These are phyloP conservation scores for Drosophila quinaria DNA, from an alignment of 2,888 invertebrate species.

Conservation along the genomic window DNA sequence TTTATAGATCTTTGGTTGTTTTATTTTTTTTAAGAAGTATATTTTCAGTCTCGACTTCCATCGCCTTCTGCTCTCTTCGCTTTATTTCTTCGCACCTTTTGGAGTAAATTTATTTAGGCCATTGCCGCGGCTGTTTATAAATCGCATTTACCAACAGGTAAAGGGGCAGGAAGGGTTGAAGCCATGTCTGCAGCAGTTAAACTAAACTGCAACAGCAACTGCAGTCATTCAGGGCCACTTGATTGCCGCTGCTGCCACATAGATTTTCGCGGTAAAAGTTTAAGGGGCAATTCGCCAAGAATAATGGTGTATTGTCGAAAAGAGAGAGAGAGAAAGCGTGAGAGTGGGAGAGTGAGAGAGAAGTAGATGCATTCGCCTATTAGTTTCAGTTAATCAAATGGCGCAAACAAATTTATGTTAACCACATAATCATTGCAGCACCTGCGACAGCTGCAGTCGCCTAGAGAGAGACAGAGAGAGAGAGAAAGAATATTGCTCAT, in stretches of 20 bases:
- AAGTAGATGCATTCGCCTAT: neutral
- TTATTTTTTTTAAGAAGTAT: neutral
- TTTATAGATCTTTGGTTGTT: no score
- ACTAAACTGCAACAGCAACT: constrained; percentile 70
- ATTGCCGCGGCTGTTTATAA: constrained; percentile 50
- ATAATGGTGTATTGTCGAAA: constrained; percentile 26
- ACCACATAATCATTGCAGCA: constrained; percentile 77
- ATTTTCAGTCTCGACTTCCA: neutral
- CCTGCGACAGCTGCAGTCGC: constrained; percentile 30
- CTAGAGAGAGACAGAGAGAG: neutral
- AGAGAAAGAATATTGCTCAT: constrained; percentile 43
- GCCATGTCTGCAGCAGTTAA: constrained; percentile 47
- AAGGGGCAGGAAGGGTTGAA: neutral
- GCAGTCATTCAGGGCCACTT: constrained; percentile 76
- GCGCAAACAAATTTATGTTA: constrained; percentile 74
- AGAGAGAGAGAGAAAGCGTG: constrained; percentile 1
- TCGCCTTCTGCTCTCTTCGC: neutral
- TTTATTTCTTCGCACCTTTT: constrained; percentile 17
- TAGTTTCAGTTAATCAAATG: constrained; percentile 57
- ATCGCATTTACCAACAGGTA: constrained; percentile 48
- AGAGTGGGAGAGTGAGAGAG: neutral
- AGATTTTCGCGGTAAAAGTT: constrained; percentile 52
- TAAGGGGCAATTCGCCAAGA: constrained; percentile 34
- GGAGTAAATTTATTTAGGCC: constrained; percentile 49
- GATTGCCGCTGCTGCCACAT: constrained; percentile 55